Evolutionary conservation across 2,797 vertebrate species (phyloP), one percentile per base, ranked within the genome.

Genomic region (Propithecus deckenii): DNA sequence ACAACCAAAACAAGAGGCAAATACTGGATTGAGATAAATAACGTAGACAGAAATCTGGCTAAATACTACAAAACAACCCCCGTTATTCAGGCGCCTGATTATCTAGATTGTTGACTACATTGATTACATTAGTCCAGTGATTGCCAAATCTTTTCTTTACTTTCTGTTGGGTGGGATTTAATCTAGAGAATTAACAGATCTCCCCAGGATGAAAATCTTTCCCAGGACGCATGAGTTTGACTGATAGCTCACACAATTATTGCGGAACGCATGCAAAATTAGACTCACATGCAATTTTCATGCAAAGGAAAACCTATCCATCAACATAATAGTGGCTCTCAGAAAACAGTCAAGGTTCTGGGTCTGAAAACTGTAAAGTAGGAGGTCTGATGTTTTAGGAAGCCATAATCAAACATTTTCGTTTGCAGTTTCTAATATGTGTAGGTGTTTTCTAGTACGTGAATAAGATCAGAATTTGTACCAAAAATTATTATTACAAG

Each of bases 201-300:
- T 96, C 46, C 95, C 41, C 72, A 85, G 81, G 89, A 95, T 61
- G 50, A 61, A 97, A 89, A 96, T 91, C 55, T 91, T 92, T 96
- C 89, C 74, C 38, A 90, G 67, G 41, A 85, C 38, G 79, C 72
- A 59, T 38, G 52, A 94, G 32, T 93, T 28, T 97, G 91, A 95
- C 28, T n/a, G 84, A 89, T 61, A 96, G 63, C 61, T 97, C 85
- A 94, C 71, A 93, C 87, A 96, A 79, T 93, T 94, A 95, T 88
- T 93, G 30, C 50, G 87, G 85, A 83, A 97, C 91, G 94, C 81
- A 94, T 83, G 85, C 72, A 96, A 94, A 97, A 96, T 95, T 95
- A 95, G 86, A 88, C 92, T 96, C 85, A 85, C 59, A 92, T 0
- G 2, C 30, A 88, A 79, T 95, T 96, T 94, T 86, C 81, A 83